A percentile compares a stretch with the other conserved stretches of the same genome.
These are phyloP conservation scores for Pantelozetes paolii DNA, from an alignment of 2,888 invertebrate genomes.

Conservation along the genomic window DNA sequence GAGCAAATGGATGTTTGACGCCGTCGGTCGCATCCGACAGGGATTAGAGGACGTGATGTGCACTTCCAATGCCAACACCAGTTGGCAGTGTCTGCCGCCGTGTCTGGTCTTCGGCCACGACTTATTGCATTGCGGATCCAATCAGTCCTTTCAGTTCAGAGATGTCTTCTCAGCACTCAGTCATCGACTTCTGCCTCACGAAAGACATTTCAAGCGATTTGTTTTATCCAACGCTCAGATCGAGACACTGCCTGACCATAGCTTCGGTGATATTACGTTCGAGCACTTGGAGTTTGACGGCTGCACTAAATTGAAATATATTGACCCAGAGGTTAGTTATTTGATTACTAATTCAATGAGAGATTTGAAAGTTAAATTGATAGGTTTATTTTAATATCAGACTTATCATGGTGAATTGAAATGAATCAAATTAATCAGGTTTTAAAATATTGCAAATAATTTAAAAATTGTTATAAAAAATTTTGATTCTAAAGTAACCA, in stretches of 20 bases:
- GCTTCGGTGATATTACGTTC: slow-evolving; percentile 39
- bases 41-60: slow-evolving; percentile 40
- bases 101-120: slow-evolving; percentile 39
- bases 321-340: slow-evolving; percentile 31
- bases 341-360: background rate
- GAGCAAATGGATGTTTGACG: slow-evolving; percentile 38
- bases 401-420: no score
- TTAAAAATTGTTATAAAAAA: no score
- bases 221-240: slow-evolving; percentile 38
- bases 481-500: no score
- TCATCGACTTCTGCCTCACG: slow-evolving; percentile 18
- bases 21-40: slow-evolving; percentile 17
- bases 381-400: no score
- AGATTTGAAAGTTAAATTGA: background rate
- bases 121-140: slow-evolving; percentile 39
- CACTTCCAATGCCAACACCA: slow-evolving; percentile 18
- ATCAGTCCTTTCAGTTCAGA: slow-evolving; percentile 35
- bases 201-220: slow-evolving; percentile 37
- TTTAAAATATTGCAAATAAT: no score
- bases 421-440: no score
- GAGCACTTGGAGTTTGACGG: slow-evolving; percentile 40
- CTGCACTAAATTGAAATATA: slow-evolving; percentile 21
- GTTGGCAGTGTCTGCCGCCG: slow-evolving; percentile 41
- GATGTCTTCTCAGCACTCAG: slow-evolving; percentile 32
- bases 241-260: slow-evolving; percentile 30